phyloP scores from a whole-genome alignment of 2,113 vertebrate genomes.

The Hiodon alosoides region DNA sequence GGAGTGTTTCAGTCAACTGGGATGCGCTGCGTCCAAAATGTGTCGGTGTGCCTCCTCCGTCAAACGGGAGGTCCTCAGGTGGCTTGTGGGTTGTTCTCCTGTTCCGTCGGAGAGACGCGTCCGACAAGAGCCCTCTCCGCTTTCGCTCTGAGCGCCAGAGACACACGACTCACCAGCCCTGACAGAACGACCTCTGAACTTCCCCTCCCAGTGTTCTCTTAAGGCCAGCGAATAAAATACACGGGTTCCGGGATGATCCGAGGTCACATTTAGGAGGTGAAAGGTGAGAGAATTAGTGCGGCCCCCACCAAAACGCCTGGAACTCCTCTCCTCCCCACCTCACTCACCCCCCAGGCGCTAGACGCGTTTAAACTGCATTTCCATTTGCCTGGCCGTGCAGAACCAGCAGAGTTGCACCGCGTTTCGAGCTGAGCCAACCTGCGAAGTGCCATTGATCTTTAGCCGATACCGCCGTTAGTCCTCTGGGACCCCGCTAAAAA shows the following conservation, averaged over 20 bases:
- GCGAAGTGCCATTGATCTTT: constrained; percentile 33
- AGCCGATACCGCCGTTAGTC: constrained; percentile 22
- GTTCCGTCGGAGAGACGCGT: too few relatives aligned
- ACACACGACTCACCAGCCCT: too few relatives aligned
- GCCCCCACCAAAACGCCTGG: neutral
- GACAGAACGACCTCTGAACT: too few relatives aligned
- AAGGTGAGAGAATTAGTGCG: neutral
- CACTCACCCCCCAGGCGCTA: neutral
- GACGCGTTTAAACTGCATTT: neutral
- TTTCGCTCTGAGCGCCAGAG: too few relatives aligned
- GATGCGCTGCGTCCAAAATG: neutral
- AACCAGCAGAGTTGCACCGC: neutral
- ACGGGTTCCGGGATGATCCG: neutral
- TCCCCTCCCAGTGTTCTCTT: too few relatives aligned
- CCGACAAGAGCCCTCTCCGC: too few relatives aligned
- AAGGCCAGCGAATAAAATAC: neutral
- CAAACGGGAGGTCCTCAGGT: too few relatives aligned
- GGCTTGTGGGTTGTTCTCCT: too few relatives aligned
- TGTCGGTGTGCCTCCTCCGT: too few relatives aligned
- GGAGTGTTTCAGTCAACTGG: too few relatives aligned
- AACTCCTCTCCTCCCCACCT: neutral
- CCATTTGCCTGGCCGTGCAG: neutral
- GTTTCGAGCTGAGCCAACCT: neutral
- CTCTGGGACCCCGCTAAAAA: constrained; percentile 29
- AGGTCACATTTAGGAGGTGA: neutral